Base-by-base conservation (phyloP, 1,140 invertebrate species). In the Littorina saxatilis region DNA sequence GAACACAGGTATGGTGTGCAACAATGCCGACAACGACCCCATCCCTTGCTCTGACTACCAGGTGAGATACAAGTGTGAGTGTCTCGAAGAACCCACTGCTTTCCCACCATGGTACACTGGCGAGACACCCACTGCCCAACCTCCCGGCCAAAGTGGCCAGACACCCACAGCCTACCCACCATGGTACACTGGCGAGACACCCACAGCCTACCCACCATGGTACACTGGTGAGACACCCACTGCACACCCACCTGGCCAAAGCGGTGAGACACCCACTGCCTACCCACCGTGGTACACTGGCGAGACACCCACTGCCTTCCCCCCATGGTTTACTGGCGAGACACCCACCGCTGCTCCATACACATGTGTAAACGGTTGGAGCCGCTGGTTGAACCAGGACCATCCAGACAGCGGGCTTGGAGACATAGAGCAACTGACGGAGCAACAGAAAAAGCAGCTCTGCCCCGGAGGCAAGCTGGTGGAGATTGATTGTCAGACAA, bases 61-160 rank as follows among this genome's bases (percentile, higher is more conserved):
- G 82, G 83, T 92, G 15, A 82, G 91, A 32, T 87, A 91, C 50
- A 79, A 82, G 35, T 92, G 92, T 55, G 39, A 89, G 50, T 92
- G 91, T 78, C 35, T 43, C 43, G 80, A 80, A 68, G 58, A 43
- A 73, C 83, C 68, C 5, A 72, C 68, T 3, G 39, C 68, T 23
- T 43, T 20, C 11, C 68, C 68, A 40, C 68, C 68, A 40, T 4
- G 68, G n/a, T 66, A 66, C 61, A 66, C 61, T 66, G 61, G 61
- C 9, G n/a, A 66, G 27, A 66, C 61, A 66, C 61, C 61, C n/a
- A 66, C 61, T 66, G n/a, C 61, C 61, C 32, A 66, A n/a, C 61
- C 61, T 32, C 29, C 61, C 17, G 61, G 29, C 27, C 32, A 32
- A n/a, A 66, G 27, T 66, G 61, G 61, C 9, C 3, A 66, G 27